Percentiles rank a stretch among this genome's conserved stretches.
These are phyloP conservation scores for Erinaceus europaeus DNA, from an alignment of 2,113 vertebrate species.

Conservation along the genomic window DNA sequence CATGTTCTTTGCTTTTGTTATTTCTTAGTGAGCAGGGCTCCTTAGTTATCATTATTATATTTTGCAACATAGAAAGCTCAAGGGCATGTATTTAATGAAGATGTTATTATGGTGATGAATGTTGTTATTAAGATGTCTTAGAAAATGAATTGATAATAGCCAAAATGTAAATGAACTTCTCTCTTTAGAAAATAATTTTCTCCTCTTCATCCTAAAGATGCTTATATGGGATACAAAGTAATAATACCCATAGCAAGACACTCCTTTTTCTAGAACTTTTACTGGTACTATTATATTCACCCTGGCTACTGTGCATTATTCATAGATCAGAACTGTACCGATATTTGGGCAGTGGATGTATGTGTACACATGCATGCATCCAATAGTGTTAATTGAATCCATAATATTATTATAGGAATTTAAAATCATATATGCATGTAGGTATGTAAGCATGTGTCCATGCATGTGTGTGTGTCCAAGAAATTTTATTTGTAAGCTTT, in stretches of 20 bases:
- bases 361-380: no score
- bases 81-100: constrained; percentile 32
- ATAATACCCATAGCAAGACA: neutral
- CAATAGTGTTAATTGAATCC: neutral
- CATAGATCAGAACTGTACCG: neutral
- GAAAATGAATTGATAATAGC: constrained; percentile 8
- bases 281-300: neutral
- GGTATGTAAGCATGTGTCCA: no score
- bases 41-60: constrained; percentile 3
- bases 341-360: no score
- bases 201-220: constrained; percentile 6
- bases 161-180: constrained; percentile 26
- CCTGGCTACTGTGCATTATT: neutral
- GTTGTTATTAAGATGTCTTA: constrained; percentile 20
- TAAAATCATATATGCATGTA: neutral
- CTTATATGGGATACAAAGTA: neutral
- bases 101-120: constrained; percentile 11
- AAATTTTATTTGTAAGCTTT: no score
- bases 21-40: neutral
- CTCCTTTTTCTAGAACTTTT: constrained; percentile 2
- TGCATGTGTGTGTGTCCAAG: neutral
- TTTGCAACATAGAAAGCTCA: constrained; percentile 25
- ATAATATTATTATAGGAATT: neutral
- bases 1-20: neutral
- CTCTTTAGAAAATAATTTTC: neutral